A percentile compares a stretch with the other conserved stretches of the same genome.
Conservation (phyloP, 2,797 vertebrate genomes). For the Sylvia borin region DNA sequence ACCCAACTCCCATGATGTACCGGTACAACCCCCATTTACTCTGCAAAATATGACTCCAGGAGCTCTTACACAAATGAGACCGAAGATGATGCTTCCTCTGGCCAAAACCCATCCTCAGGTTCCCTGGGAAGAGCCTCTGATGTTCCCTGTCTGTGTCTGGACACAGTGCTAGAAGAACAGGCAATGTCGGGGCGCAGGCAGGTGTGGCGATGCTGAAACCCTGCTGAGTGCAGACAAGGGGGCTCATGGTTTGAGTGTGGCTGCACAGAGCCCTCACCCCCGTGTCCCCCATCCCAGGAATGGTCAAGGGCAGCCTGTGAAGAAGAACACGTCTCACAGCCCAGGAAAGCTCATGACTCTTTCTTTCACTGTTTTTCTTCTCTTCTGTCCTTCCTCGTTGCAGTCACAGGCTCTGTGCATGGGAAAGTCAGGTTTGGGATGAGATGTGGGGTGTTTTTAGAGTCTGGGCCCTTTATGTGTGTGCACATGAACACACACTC, state of each 20-base stretch:
- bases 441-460: background rate
- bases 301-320: background rate
- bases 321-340: rapidly evolving
- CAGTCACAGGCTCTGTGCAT: background rate
- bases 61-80: background rate
- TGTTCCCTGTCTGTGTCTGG: rapidly evolving
- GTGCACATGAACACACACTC: rapidly evolving
- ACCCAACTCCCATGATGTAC: background rate
- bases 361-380: background rate
- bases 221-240: background rate
- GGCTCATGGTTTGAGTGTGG: background rate
- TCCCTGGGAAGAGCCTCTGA: background rate
- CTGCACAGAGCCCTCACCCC: background rate
- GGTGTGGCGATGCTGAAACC: rapidly evolving
- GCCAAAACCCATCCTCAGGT: background rate
- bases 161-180: rapidly evolving
- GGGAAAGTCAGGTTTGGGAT: background rate
- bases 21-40: rapidly evolving
- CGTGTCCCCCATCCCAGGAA: rapidly evolving
- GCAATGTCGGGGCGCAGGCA: background rate
- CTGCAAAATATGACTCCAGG: background rate
- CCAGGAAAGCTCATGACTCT: rapidly evolving
- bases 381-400: background rate
- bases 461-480: background rate
- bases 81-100: background rate